phyloP scores from a whole-genome alignment of 1,140 invertebrate species.

The Glossosoma conforme region DNA sequence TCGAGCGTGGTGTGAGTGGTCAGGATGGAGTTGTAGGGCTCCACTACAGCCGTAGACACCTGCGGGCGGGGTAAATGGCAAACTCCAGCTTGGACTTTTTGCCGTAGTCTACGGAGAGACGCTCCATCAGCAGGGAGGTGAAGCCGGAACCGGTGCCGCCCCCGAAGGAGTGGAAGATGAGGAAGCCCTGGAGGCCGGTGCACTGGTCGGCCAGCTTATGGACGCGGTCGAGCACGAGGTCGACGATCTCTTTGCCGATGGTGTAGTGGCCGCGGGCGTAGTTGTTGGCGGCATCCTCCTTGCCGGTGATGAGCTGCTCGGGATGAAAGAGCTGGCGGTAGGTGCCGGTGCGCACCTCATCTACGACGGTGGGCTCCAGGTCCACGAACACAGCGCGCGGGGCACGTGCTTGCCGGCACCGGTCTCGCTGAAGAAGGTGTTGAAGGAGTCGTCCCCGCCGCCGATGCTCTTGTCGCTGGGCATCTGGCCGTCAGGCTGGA shows the following conservation, averaged over 20 bases:
- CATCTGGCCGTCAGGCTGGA: constrained; percentile 67
- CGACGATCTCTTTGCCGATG: constrained; percentile 83
- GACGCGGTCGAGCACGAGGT: constrained; percentile 72
- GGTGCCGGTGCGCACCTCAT: constrained; percentile 74
- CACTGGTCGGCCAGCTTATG: constrained; percentile 82
- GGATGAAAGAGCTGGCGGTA: constrained; percentile 83
- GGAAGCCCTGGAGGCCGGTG: constrained; percentile 80
- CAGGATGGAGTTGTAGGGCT: constrained; percentile 84
- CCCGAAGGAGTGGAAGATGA: constrained; percentile 87
- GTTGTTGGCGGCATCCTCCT: constrained; percentile 88
- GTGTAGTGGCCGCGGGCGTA: constrained; percentile 88
- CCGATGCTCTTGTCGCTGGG: constrained; percentile 59
- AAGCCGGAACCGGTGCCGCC: constrained; percentile 87
- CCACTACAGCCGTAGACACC: constrained; percentile 84
- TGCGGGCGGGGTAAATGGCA: constrained; percentile 87
- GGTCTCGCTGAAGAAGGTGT: constrained; percentile 88
- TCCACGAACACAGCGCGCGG: constrained; percentile 82
- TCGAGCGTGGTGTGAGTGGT: constrained; percentile 78
- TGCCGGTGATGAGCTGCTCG: constrained; percentile 79
- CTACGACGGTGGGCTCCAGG: constrained; percentile 81
- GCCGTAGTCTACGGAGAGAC: constrained; percentile 82
- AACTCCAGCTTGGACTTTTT: constrained; percentile 89
- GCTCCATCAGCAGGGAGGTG: constrained; percentile 82
- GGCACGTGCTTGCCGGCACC: constrained; percentile 83
- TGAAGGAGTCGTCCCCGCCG: constrained; percentile 77